Conservation (phyloP, 2,797 vertebrate species). For the Cheirogaleus major region DNA sequence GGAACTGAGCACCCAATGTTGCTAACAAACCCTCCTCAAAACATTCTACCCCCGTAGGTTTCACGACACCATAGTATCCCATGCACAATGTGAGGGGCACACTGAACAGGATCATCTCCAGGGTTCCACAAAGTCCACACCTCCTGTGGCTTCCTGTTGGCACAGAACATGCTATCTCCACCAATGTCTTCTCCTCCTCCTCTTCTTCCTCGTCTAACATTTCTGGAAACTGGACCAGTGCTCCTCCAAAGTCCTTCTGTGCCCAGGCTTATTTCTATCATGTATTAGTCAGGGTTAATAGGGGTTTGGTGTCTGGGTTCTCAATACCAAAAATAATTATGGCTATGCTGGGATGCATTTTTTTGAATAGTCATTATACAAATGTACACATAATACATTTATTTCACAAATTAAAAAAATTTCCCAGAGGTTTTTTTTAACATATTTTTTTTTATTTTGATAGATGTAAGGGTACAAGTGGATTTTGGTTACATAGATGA, state of each 20-base stretch:
- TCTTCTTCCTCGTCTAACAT: not conserved
- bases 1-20: not conserved
- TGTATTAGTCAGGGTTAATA: not conserved
- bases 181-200: not conserved
- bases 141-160: not conserved
- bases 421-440: not conserved
- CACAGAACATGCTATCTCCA: too few relatives aligned
- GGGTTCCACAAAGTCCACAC: not conserved
- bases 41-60: not conserved
- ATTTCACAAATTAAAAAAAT: not conserved
- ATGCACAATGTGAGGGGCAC: accelerated
- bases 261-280: not conserved
- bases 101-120: not conserved
- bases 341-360: not conserved
- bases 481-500: not conserved
- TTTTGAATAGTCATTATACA: not conserved
- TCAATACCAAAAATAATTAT: not conserved
- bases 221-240: not conserved
- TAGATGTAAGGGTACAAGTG: not conserved
- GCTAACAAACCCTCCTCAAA: not conserved
- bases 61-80: not conserved
- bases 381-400: not conserved
- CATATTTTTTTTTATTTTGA: not conserved
- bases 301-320: not conserved
- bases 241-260: not conserved